A percentile compares a stretch with the other conserved stretches of the same genome.
These are phyloP conservation scores for Stegostoma tigrinum DNA, from an alignment of 2,113 vertebrate species.

Conservation along the genomic window DNA sequence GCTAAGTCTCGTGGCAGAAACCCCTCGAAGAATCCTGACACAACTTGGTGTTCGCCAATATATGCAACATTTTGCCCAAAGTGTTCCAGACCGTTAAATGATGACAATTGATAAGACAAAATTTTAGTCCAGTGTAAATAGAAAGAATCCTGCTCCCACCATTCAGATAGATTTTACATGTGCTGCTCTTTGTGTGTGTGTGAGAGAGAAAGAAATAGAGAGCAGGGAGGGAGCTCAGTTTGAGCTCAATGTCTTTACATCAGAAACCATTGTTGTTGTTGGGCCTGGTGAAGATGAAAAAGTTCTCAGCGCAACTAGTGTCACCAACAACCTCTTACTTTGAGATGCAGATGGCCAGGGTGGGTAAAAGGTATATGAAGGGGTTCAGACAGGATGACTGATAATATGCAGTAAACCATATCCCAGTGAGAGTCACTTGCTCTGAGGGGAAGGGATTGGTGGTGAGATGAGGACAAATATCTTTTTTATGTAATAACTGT, in stretches of 20 bases:
- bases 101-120: background rate
- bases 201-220: too few species aligned
- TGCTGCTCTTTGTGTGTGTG: background rate
- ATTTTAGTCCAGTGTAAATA: background rate
- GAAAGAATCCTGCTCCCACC: background rate
- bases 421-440: background rate
- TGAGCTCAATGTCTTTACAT: background rate
- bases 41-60: too few species aligned
- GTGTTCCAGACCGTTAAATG: background rate
- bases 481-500: background rate
- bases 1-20: too few species aligned
- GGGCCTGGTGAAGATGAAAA: background rate
- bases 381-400: background rate
- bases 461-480: background rate
- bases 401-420: background rate
- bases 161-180: background rate
- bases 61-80: background rate
- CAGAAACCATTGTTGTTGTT: slow-evolving; percentile 11
- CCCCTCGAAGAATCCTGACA: too few species aligned
- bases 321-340: background rate
- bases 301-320: background rate
- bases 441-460: background rate
- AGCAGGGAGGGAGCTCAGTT: background rate
- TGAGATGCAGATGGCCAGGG: background rate
- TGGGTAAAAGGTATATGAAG: background rate